Evolutionary conservation across 1,140 invertebrate species (phyloP).

Genomic region (Musca domestica): DNA sequence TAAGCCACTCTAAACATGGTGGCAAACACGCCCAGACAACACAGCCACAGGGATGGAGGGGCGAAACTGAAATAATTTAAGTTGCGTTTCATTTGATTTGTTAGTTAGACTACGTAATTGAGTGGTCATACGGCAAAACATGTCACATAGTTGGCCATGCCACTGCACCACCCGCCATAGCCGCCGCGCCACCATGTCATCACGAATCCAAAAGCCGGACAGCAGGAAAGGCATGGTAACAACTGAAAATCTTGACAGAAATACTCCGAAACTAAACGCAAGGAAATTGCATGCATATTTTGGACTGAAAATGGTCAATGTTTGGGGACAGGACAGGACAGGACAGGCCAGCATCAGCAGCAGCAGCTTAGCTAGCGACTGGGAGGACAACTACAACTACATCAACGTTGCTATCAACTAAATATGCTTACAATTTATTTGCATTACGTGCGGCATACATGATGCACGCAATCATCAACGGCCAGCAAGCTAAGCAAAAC

Average conservation of each 20-base stretch:
- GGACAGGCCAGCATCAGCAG: neutral
- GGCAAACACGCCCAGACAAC: neutral
- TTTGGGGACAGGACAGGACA: conserved; percentile 10
- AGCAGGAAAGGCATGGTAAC: neutral
- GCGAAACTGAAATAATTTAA: neutral
- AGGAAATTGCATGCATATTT: conserved; percentile 16
- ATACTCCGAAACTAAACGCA: neutral
- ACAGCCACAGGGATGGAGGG: neutral
- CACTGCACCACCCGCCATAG: neutral
- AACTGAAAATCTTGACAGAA: conserved; percentile 12
- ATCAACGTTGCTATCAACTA: neutral
- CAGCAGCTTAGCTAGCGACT: neutral
- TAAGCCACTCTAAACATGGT: conserved; percentile 6
- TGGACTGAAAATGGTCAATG: conserved; percentile 5
- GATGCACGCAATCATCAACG: conserved; percentile 10
- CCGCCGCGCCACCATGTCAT: neutral
- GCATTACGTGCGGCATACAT: conserved; percentile 13
- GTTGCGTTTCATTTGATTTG: conserved; percentile 19
- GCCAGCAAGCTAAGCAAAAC: too few relatives aligned
- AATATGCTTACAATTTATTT: conserved; percentile 22
- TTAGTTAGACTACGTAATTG: conserved; percentile 20
- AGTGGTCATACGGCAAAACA: conserved; percentile 19
- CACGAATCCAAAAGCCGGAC: too few relatives aligned
- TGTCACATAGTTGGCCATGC: conserved; percentile 14
- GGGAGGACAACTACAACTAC: neutral